Percentiles rank a stretch among this genome's conserved stretches.
Evolutionary conservation across 1,140 invertebrate species (phyloP).

Genomic region (Cherax quadricarinatus): DNA sequence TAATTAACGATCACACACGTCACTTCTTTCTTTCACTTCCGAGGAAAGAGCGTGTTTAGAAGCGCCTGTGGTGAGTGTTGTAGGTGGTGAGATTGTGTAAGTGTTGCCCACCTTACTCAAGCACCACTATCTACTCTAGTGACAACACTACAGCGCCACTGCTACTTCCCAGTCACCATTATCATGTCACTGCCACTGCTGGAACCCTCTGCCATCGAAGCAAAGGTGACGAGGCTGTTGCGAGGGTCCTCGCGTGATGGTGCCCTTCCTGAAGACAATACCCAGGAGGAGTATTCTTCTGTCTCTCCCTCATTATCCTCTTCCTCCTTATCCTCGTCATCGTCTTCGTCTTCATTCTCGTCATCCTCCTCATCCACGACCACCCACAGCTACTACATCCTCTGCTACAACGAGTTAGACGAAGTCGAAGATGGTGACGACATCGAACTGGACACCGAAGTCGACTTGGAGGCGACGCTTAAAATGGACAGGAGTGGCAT

Average conservation of each 20-base stretch:
- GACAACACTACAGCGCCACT: no score
- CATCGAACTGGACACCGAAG: neutral
- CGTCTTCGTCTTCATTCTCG: neutral
- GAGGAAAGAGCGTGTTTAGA: no score
- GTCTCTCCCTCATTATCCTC: neutral
- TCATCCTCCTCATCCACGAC: neutral
- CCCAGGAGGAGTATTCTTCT: neutral
- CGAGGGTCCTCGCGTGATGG: no score
- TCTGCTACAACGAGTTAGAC: neutral
- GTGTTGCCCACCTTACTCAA: no score
- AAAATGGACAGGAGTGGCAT: neutral
- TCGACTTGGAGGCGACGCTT: neutral
- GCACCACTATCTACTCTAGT: no score
- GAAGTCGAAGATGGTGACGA: neutral
- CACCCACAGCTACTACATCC: neutral
- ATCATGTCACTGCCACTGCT: neutral
- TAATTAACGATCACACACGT: no score
- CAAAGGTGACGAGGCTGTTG: neutral
- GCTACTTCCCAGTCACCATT: no score
- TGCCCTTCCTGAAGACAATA: no score
- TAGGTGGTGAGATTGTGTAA: no score
- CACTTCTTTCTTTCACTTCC: no score
- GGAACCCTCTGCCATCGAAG: neutral
- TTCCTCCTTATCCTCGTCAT: neutral
- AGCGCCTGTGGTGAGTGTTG: no score